A percentile compares a stretch with the other conserved stretches of the same genome.
Conservation (phyloP, 2,113 vertebrate genomes). For the Sturnira hondurensis region DNA sequence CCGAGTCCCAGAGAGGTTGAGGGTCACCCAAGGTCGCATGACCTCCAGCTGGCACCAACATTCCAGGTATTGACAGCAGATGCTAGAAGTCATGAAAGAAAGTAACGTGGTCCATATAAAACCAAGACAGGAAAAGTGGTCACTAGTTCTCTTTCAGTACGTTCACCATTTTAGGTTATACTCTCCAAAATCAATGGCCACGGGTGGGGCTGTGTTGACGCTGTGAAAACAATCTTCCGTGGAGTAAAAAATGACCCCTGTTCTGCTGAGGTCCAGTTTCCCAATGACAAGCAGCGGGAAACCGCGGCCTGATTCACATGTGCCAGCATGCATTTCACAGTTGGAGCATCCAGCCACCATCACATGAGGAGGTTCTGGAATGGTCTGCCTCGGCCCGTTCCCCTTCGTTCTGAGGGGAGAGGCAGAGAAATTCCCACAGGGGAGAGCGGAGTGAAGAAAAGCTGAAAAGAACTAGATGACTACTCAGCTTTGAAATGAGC, state of each 20-base stretch:
- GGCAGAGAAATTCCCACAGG: neutral
- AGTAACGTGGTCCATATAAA: constrained; percentile 12
- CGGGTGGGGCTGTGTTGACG: neutral
- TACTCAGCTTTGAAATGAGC: neutral
- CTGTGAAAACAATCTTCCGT: neutral
- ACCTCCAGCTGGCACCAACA: neutral
- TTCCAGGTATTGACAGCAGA: neutral
- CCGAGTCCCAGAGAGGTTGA: neutral
- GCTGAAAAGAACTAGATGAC: neutral
- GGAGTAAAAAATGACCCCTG: neutral
- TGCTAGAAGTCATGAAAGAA: constrained; percentile 19
- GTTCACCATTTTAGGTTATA: neutral
- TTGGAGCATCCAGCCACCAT: neutral
- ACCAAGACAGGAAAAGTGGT: neutral
- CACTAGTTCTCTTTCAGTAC: neutral
- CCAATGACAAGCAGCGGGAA: neutral
- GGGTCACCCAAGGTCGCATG: neutral
- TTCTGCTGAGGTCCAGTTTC: neutral
- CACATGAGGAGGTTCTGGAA: neutral
- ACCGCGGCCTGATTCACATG: neutral
- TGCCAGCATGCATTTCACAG: neutral
- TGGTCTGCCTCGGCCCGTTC: neutral
- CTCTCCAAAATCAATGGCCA: neutral
- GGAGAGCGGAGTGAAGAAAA: neutral
- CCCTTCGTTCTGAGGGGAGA: neutral